A percentile compares a stretch with the other conserved stretches of the same genome.
Evolutionary conservation across 2,888 invertebrate genomes (phyloP).

Genomic region (Drosophila hawaiiensis): DNA sequence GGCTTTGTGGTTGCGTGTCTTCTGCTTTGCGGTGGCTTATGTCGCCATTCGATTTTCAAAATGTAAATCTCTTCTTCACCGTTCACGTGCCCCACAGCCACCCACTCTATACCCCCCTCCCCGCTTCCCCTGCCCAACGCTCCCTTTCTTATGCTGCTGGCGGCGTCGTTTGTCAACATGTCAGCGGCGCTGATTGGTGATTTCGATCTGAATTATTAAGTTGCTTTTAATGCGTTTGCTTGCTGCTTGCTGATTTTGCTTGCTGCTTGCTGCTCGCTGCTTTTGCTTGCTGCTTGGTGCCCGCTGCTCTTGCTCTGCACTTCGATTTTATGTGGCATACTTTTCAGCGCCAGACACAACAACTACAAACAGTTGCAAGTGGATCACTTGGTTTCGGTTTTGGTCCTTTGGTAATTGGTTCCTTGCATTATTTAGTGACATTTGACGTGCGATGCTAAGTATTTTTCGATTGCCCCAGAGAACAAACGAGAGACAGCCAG

Average conservation of each 20-base stretch:
- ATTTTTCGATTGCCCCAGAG: constrained; percentile 52
- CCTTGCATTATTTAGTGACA: constrained; percentile 55
- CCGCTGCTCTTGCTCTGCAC: constrained; percentile 15
- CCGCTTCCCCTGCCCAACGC: neutral
- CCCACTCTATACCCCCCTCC: neutral
- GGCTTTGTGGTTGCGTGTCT: constrained; percentile 75
- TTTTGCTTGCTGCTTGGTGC: constrained; percentile 32
- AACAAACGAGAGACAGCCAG: neutral
- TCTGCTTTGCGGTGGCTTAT: constrained; percentile 80
- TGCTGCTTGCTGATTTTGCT: constrained; percentile 46
- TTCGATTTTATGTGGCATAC: constrained; percentile 64
- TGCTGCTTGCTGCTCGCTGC: constrained; percentile 11
- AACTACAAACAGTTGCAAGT: constrained; percentile 43
- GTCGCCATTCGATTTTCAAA: constrained; percentile 79
- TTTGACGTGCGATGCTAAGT: constrained; percentile 63
- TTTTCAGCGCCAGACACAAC: constrained; percentile 44
- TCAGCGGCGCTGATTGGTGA: constrained; percentile 78
- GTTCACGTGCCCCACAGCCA: constrained; percentile 22
- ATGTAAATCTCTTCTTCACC: constrained; percentile 77
- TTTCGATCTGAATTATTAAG: constrained; percentile 80
- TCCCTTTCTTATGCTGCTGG: constrained; percentile 25
- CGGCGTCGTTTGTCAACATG: constrained; percentile 81
- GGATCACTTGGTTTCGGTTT: constrained; percentile 54
- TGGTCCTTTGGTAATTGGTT: constrained; percentile 49
- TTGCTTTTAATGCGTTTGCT: constrained; percentile 78